These are phyloP conservation scores for Orthosia cruda DNA, from an alignment of 2,888 invertebrate genomes.

Conservation along the genomic window DNA sequence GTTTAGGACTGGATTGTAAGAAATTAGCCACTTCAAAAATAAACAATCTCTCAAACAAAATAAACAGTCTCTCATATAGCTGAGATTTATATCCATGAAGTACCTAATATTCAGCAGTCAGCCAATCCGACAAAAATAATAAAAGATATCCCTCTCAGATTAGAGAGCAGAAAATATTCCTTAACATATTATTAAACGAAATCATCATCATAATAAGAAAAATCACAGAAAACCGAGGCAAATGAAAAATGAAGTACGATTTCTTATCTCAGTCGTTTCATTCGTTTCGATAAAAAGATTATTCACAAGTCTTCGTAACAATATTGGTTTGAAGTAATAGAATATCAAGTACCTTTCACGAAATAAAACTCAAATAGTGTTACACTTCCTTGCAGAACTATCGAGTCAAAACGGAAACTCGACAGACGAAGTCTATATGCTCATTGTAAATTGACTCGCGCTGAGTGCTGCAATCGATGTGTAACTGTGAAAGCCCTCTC, in stretches of 20 bases:
- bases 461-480: slow-evolving; percentile 49
- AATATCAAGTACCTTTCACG: slow-evolving; percentile 19
- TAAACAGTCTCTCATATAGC: not conserved
- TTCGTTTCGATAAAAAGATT: slow-evolving; percentile 36
- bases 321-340: slow-evolving; percentile 20
- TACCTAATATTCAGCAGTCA: not conserved
- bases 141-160: no score
- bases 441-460: slow-evolving; percentile 50
- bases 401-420: slow-evolving; percentile 8
- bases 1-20: no score
- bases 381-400: slow-evolving; percentile 22
- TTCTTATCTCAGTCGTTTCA: slow-evolving; percentile 7
- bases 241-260: slow-evolving; percentile 4
- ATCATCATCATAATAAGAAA: slow-evolving; percentile 1
- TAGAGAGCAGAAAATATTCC: no score
- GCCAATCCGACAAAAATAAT: no score
- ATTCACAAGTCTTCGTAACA: not conserved
- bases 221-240: slow-evolving; percentile 9
- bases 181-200: not conserved
- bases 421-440: slow-evolving; percentile 17
- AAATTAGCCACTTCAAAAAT: no score
- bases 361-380: slow-evolving; percentile 29
- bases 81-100: no score
- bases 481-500: slow-evolving; percentile 16
- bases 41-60: no score